These are phyloP conservation scores for Pelecanoides urinatrix DNA, from an alignment of 2,113 vertebrate species.

Conservation along the genomic window DNA sequence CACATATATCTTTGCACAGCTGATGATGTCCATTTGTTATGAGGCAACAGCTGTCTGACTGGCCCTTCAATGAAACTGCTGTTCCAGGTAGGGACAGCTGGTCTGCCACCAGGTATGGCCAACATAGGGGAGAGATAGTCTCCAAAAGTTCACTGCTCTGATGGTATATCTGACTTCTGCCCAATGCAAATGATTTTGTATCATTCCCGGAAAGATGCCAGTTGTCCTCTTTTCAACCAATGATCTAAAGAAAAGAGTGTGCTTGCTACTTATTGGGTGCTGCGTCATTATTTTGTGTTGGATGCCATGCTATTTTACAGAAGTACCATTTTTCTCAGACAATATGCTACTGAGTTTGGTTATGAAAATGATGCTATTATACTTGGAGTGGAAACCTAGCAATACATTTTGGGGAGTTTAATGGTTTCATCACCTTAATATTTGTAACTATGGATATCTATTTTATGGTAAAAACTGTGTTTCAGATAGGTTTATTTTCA, in stretches of 20 bases:
- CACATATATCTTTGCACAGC: constrained; percentile 74
- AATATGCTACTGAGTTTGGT: not conserved
- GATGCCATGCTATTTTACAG: not conserved
- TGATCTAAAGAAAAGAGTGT: not conserved
- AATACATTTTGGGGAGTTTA: not conserved
- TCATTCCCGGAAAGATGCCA: not conserved
- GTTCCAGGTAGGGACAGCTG: constrained; percentile 84
- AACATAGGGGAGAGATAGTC: not conserved
- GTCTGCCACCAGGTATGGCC: constrained; percentile 69
- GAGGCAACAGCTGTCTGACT: constrained; percentile 78
- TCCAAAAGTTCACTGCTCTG: not conserved
- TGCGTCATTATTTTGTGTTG: not conserved
- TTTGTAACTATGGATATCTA: not conserved
- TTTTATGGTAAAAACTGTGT: not conserved
- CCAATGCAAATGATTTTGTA: not conserved
- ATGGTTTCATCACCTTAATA: not conserved
- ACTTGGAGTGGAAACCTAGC: not conserved
- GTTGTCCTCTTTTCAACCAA: not conserved
- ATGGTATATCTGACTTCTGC: not conserved
- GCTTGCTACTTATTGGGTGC: not conserved
- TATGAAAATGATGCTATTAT: not conserved
- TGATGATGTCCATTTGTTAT: constrained; percentile 81
- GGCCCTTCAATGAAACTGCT: constrained; percentile 71
- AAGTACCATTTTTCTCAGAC: not conserved
- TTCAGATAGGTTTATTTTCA: not conserved